Evolutionary conservation across 2,888 invertebrate species (phyloP).

Genomic region (Pristionchus arcanus): DNA sequence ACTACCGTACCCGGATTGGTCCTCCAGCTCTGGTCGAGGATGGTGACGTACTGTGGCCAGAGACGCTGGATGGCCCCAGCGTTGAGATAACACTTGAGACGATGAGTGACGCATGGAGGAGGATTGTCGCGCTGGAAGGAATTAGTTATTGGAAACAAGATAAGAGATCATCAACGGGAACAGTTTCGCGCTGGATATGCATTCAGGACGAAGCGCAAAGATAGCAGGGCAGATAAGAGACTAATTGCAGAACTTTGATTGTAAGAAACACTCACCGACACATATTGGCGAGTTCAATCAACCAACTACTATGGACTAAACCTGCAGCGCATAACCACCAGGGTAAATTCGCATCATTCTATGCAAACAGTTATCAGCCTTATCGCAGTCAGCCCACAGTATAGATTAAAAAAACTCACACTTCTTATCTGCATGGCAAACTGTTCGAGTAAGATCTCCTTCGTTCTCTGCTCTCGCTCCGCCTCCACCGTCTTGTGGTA

Average conservation of each 20-base stretch:
- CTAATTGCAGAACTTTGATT: too few relatives aligned
- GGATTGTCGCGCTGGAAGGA: conserved; percentile 51
- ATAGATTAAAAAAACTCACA: background rate
- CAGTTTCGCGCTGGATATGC: too few relatives aligned
- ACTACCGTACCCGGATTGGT: conserved; percentile 48
- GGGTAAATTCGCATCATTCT: too few relatives aligned
- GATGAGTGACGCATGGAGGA: conserved; percentile 36
- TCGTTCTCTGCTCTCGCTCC: conserved; percentile 21
- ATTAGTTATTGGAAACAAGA: too few relatives aligned
- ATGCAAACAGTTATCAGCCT: too few relatives aligned
- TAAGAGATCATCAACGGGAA: background rate
- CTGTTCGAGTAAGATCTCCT: conserved; percentile 54
- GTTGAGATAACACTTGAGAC: conserved; percentile 56
- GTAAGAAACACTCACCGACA: too few relatives aligned
- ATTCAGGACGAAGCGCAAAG: too few relatives aligned
- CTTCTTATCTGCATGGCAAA: conserved; percentile 53
- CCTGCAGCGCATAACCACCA: background rate
- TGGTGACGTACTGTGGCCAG: conserved; percentile 57
- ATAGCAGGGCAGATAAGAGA: background rate
- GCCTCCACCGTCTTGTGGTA: conserved; percentile 54
- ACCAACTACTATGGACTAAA: background rate
- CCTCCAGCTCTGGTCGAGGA: conserved; percentile 53
- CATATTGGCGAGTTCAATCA: too few relatives aligned
- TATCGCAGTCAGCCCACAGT: background rate
- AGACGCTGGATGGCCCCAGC: conserved; percentile 57